Conservation (phyloP, 2,888 invertebrate species). For the Isotomurus palustris region DNA sequence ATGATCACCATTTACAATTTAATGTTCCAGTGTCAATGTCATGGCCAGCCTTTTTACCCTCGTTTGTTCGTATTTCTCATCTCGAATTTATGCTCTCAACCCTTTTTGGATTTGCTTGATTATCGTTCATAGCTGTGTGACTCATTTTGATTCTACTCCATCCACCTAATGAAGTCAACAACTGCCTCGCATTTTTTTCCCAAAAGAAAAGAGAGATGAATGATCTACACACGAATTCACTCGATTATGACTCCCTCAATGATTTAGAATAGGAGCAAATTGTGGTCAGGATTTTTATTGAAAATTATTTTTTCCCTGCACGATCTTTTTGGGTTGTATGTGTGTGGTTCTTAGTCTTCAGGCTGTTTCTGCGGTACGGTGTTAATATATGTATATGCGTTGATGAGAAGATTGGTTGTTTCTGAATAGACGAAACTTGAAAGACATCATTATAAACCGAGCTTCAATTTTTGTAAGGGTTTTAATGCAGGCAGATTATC, state of each 20-base stretch:
- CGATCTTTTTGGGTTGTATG: slow-evolving; percentile 4
- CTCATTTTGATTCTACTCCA: too few species aligned
- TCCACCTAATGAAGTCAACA: background rate
- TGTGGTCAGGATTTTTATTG: slow-evolving; percentile 10
- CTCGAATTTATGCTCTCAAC: too few species aligned
- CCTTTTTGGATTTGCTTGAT: too few species aligned
- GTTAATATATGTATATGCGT: background rate
- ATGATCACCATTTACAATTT: too few species aligned
- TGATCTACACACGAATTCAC: slow-evolving; percentile 4
- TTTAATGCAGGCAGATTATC: too few species aligned
- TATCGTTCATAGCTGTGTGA: too few species aligned
- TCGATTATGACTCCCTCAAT: slow-evolving; percentile 4
- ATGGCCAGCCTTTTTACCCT: too few species aligned
- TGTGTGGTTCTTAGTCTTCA: background rate
- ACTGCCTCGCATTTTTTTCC: background rate
- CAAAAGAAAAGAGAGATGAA: background rate
- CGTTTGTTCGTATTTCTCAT: too few species aligned
- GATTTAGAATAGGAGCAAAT: slow-evolving; percentile 7
- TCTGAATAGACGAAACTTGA: background rate
- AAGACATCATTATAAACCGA: too few species aligned
- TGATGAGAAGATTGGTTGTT: background rate
- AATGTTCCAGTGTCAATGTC: too few species aligned
- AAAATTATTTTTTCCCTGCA: slow-evolving; percentile 5
- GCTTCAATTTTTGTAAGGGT: too few species aligned
- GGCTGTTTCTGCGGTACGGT: background rate